These are phyloP conservation scores for Axis porcinus DNA, from an alignment of 2,113 vertebrate species.

Conservation along the genomic window DNA sequence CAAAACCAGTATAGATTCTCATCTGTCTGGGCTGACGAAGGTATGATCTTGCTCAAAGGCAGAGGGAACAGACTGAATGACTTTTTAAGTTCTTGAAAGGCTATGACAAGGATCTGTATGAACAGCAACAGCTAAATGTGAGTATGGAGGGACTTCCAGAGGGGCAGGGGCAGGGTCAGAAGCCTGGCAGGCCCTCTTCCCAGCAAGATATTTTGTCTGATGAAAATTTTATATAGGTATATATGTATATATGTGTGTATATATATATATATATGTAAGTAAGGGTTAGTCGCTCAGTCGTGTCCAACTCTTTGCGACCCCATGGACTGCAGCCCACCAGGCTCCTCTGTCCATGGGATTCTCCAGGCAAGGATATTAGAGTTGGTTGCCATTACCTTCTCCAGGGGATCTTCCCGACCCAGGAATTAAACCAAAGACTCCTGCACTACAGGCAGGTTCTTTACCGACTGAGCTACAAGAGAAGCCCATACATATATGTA, in stretches of 20 bases:
- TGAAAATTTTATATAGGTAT: background rate
- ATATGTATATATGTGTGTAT: no score
- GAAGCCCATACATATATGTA: background rate
- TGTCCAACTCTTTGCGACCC: background rate
- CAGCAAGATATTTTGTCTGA: background rate
- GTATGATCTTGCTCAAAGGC: constrained; percentile 56
- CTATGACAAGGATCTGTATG: constrained; percentile 27
- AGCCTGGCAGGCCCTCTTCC: background rate
- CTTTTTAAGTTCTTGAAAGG: constrained; percentile 20
- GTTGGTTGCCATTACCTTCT: background rate
- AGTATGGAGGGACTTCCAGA: background rate
- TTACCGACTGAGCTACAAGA: background rate
- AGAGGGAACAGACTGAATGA: constrained; percentile 51
- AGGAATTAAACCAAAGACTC: background rate
- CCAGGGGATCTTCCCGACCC: background rate
- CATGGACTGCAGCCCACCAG: background rate
- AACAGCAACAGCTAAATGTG: background rate
- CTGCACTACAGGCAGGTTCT: background rate
- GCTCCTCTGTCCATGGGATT: background rate
- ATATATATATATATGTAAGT: background rate
- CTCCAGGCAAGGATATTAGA: background rate
- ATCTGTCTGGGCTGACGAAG: constrained; percentile 52
- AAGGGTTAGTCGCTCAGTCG: background rate
- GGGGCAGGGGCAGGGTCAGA: background rate
- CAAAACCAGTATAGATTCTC: constrained; percentile 64